Conservation (phyloP, 1,140 invertebrate species). For the Magallana angulata region DNA sequence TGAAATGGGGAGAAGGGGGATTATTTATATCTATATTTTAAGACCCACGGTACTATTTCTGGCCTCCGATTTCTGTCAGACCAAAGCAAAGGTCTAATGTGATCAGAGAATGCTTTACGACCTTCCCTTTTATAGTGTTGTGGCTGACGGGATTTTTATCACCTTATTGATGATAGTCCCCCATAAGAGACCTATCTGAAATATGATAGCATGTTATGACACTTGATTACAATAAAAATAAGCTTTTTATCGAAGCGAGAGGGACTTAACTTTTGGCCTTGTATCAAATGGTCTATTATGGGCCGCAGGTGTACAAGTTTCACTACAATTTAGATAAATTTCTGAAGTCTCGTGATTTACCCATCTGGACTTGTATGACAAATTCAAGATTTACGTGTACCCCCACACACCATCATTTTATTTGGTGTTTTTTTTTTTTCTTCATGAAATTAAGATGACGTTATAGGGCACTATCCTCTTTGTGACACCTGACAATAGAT, state of each 20-base stretch:
- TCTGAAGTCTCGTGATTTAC: neutral
- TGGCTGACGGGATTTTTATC: slow-evolving; percentile 11
- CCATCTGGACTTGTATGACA: neutral
- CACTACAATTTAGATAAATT: neutral
- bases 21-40: neutral
- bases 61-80: neutral
- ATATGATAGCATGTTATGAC: slow-evolving; percentile 24
- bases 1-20: neutral
- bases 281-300: neutral
- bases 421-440: neutral
- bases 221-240: slow-evolving; percentile 35
- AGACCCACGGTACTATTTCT: neutral
- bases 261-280: slow-evolving; percentile 15
- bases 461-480: neutral
- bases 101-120: slow-evolving; percentile 14
- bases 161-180: neutral
- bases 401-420: neutral
- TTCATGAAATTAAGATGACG: neutral
- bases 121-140: neutral
- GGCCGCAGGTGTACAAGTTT: neutral
- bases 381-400: neutral
- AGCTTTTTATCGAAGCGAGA: neutral
- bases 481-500: neutral
- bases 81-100: neutral
- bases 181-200: neutral